Conservation (phyloP, 2,113 vertebrate genomes). For the Pelobates fuscus region DNA sequence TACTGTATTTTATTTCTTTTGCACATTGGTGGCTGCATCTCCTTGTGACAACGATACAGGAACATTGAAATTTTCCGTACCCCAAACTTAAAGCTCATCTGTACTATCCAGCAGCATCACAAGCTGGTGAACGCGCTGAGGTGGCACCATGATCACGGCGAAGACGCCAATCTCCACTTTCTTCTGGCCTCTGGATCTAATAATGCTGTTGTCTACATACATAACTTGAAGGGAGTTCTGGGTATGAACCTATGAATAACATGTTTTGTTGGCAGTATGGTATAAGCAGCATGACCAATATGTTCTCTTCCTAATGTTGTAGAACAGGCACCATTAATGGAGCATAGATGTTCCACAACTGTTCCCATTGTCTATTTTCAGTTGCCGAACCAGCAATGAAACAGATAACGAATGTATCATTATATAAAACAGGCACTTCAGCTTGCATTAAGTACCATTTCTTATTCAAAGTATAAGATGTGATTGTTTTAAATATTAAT, state of each 20-base stretch:
- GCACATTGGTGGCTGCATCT: not conserved
- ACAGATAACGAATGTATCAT: too few relatives aligned
- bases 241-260: constrained; percentile 72
- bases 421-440: too few relatives aligned
- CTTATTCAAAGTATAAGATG: too few relatives aligned
- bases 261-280: too few relatives aligned
- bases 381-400: too few relatives aligned
- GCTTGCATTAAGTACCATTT: too few relatives aligned
- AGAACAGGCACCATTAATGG: too few relatives aligned
- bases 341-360: too few relatives aligned
- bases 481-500: too few relatives aligned
- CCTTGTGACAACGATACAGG: constrained; percentile 63
- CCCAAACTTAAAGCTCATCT: constrained; percentile 79
- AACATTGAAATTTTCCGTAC: constrained; percentile 85
- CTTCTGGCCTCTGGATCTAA: constrained; percentile 91
- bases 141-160: constrained; percentile 84
- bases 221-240: constrained; percentile 75
- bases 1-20: not conserved
- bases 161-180: constrained; percentile 70
- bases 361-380: too few relatives aligned
- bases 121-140: constrained; percentile 89
- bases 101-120: constrained; percentile 92
- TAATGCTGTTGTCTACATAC: constrained; percentile 86
- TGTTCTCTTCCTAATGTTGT: too few relatives aligned
- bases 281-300: too few relatives aligned